phyloP scores from a whole-genome alignment of 2,888 invertebrate genomes.

The Ptilodon capucinus region DNA sequence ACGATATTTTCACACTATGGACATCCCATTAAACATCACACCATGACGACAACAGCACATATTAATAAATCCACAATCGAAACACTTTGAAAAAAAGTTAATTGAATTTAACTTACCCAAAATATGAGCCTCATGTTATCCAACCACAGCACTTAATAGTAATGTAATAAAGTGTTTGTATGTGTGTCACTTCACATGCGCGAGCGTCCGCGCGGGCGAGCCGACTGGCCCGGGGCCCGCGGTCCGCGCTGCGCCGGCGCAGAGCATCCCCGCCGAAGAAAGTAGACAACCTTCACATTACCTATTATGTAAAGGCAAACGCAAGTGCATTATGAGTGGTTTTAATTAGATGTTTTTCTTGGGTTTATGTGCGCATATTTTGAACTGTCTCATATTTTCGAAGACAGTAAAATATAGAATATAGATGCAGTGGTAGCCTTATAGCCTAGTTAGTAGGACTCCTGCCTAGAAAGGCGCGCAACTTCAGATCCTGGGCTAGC shows the following conservation, averaged over 20 bases:
- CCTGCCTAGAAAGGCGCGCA: no score
- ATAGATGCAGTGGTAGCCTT: no score
- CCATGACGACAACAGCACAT: not conserved
- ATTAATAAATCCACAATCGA: constrained; percentile 1
- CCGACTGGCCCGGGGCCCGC: constrained; percentile 54
- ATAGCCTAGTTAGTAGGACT: no score
- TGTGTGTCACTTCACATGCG: constrained; percentile 70
- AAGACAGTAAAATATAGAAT: no score
- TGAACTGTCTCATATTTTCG: not conserved
- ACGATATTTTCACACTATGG: not conserved
- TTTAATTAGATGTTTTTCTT: constrained; percentile 5
- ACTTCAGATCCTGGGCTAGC: no score
- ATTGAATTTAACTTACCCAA: constrained; percentile 65
- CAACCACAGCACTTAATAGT: constrained; percentile 62
- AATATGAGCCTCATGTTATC: constrained; percentile 77
- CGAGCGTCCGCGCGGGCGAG: constrained; percentile 65
- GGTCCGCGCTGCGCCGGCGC: constrained; percentile 26
- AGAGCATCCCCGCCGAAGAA: constrained; percentile 71
- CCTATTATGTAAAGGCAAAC: constrained; percentile 72
- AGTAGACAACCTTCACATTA: constrained; percentile 74
- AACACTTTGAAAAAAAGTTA: constrained; percentile 19
- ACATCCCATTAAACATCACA: not conserved
- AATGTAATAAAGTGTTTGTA: constrained; percentile 41
- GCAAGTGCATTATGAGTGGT: constrained; percentile 61
- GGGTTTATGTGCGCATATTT: constrained; percentile 7